Evolutionary conservation across 2,797 vertebrate species (phyloP).

Genomic region (Potorous gilbertii): DNA sequence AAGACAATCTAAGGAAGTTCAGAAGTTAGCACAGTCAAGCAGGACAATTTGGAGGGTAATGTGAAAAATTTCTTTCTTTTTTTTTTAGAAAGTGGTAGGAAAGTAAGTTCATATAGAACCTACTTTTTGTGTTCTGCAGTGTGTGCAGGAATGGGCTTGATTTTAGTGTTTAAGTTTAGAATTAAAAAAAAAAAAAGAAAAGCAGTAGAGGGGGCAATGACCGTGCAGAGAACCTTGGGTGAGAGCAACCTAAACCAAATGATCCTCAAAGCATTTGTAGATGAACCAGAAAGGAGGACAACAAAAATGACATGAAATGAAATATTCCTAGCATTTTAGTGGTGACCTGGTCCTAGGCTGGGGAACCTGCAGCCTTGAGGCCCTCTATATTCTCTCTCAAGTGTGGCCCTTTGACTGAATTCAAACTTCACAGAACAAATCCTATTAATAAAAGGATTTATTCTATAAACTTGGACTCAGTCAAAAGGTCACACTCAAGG

Average conservation of each 20-base stretch:
- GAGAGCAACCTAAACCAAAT: background rate
- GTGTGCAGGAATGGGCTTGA: background rate
- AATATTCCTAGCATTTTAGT: background rate
- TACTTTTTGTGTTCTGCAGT: background rate
- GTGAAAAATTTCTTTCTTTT: background rate
- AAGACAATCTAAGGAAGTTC: background rate
- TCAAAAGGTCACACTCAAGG: too few species aligned
- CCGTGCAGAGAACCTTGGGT: background rate
- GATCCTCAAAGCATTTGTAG: background rate
- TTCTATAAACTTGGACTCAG: too few species aligned
- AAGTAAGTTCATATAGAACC: background rate
- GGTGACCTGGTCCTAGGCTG: background rate
- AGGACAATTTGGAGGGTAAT: background rate
- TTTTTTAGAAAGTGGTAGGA: background rate
- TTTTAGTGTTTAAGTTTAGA: background rate
- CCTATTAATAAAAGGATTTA: too few species aligned
- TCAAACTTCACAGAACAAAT: too few species aligned
- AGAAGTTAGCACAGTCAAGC: background rate
- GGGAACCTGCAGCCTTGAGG: too few species aligned
- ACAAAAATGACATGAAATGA: background rate
- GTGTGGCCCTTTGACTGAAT: too few species aligned
- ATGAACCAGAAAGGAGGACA: background rate
- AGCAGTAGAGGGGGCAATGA: background rate
- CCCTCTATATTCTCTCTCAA: too few species aligned
- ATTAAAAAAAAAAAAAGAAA: background rate